Conservation (phyloP, 2,797 vertebrate genomes). For the Alauda arvensis region DNA sequence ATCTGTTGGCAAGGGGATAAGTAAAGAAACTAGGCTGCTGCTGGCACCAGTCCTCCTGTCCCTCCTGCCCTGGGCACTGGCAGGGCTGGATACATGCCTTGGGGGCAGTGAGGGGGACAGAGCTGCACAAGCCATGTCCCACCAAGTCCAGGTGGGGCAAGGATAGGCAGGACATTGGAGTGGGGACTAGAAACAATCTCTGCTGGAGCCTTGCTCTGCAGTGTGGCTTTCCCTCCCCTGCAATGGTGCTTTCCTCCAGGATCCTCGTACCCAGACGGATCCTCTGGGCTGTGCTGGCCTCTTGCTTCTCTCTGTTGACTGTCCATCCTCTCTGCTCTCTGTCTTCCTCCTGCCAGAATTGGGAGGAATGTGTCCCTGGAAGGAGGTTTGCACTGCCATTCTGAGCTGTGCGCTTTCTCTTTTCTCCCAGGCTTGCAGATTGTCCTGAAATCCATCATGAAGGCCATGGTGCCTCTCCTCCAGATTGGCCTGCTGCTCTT, state of each 20-base stretch:
- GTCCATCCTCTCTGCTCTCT: background rate
- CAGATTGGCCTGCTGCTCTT: conserved; percentile 96
- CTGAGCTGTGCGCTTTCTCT: background rate
- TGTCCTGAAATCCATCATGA: conserved; percentile 97
- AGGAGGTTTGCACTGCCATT: background rate
- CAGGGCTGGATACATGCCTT: background rate
- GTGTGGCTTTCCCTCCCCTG: background rate
- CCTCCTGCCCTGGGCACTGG: background rate
- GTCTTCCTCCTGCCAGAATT: background rate
- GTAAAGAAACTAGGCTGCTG: conserved; percentile 14
- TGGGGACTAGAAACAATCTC: background rate
- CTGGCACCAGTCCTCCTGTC: accelerated
- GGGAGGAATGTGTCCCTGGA: background rate
- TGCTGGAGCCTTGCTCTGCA: background rate
- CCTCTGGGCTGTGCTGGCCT: background rate
- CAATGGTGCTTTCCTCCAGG: background rate
- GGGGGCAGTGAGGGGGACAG: background rate
- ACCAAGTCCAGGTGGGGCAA: background rate
- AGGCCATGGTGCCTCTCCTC: conserved; percentile 96
- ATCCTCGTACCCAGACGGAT: background rate
- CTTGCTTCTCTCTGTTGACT: background rate
- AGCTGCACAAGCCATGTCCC: background rate
- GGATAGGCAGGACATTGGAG: background rate
- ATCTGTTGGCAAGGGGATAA: background rate
- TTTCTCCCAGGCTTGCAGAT: conserved; percentile 88